A percentile compares a stretch with the other conserved stretches of the same genome.
Conservation (phyloP, 2,888 invertebrate genomes). For the Stenchaetothrips biformis region DNA sequence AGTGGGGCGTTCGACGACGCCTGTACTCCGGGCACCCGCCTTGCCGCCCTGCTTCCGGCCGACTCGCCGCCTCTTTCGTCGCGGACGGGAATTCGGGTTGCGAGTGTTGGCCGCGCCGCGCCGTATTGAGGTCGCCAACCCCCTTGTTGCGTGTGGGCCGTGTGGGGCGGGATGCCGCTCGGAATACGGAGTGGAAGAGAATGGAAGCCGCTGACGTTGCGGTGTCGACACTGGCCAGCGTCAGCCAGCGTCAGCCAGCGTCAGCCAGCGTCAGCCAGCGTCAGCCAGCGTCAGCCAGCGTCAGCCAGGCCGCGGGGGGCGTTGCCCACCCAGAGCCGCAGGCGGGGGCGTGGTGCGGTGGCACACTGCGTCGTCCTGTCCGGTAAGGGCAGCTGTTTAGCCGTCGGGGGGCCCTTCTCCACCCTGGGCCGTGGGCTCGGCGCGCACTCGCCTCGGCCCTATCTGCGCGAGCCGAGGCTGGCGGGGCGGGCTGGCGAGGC, state of each 20-base stretch:
- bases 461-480: neutral
- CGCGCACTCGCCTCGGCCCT: neutral
- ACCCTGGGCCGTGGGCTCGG: neutral
- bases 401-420: no score
- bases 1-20: no score
- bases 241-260: neutral
- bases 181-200: neutral
- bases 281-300: neutral
- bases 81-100: no score
- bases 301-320: neutral
- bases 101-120: no score
- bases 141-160: neutral
- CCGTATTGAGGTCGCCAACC: constrained; percentile 5
- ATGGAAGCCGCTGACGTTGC: neutral
- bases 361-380: no score
- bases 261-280: neutral
- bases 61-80: no score
- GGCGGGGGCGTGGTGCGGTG: no score
- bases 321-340: no score
- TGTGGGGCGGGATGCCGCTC: neutral
- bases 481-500: neutral
- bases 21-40: no score
- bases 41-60: no score
- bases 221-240: neutral
- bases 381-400: no score